Evolutionary conservation across 2,113 vertebrate genomes (phyloP).

Genomic region (Stegostoma tigrinum): DNA sequence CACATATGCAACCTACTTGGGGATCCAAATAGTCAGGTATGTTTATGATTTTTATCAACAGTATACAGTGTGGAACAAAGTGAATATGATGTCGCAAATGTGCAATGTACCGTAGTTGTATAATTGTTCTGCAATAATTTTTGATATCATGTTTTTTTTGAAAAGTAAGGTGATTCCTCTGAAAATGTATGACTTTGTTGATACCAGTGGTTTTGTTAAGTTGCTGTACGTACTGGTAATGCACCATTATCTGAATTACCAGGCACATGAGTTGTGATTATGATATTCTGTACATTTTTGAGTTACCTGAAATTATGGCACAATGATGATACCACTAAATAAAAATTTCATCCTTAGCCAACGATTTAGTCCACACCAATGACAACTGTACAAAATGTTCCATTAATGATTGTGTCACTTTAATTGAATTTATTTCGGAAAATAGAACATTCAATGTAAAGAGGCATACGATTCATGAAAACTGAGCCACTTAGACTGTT

Average conservation of each 20-base stretch:
- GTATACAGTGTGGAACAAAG: background rate
- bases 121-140: background rate
- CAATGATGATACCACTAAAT: background rate
- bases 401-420: background rate
- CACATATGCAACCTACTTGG: slow-evolving; percentile 76
- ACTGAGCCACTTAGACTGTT: too few relatives aligned
- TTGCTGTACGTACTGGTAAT: background rate
- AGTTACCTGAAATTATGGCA: background rate
- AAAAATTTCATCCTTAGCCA: too few relatives aligned
- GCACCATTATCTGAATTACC: background rate
- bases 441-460: too few relatives aligned
- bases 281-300: background rate
- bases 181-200: background rate
- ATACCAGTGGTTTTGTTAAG: background rate
- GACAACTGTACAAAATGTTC: background rate
- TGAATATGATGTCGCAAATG: background rate
- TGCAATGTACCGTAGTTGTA: background rate
- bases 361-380: background rate
- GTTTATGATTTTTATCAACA: slow-evolving; percentile 29
- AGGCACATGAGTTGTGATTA: background rate
- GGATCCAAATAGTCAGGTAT: slow-evolving; percentile 90
- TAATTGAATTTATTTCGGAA: background rate
- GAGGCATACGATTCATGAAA: too few relatives aligned
- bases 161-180: background rate
- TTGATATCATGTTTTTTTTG: background rate